Evolutionary conservation across 2,113 vertebrate species (phyloP), one percentile per base, ranked within the genome.

Genomic region (Sitta europaea): DNA sequence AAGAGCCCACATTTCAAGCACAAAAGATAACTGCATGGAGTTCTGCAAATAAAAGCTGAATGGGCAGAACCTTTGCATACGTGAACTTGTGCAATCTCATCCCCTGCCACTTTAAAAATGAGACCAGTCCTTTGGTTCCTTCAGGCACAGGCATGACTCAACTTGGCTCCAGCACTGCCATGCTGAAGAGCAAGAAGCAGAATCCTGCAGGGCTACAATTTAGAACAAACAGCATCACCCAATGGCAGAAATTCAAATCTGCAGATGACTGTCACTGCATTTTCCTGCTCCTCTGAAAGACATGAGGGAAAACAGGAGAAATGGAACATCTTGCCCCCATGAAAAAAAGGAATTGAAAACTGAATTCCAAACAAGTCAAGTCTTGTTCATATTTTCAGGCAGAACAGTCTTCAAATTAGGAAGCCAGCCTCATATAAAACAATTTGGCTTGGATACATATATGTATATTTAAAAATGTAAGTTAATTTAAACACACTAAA

Each of bases 281-380:
- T 65, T 67, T 40, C 47, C 59, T 27, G 14, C 14, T 76, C 29
- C 43, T 57, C 62, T n/a, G 16, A 28, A 71, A 62, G 15, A 50
- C 13, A 62, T 10, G 24, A 75, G 75, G 11, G 4, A 63, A 58
- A 88, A 66, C 14, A n/a, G 35, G 20, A 82, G 27, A 92, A 90
- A 70, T 23, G 3, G 10, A 1, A 2, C 27, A 71, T 19, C 28
- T 65, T 62, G 31, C 27, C 35, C 23, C 14, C 5, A 9, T 25
- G 51, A 47, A 76, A 84, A 53, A 75, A 73, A 57, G 45, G 35
- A 92, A 68, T 38, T 74, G 80, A 90, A 92, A 93, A 73, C 63
- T 84, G 90, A 97, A 97, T 96, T 93, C 77, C 67, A 84, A 94
- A 89, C 96, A 96, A 96, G 97, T 82, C 47, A 86, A 88, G 91